Evolutionary conservation across 2,888 invertebrate genomes (phyloP).

Genomic region (Tetramorium bicarinatum): DNA sequence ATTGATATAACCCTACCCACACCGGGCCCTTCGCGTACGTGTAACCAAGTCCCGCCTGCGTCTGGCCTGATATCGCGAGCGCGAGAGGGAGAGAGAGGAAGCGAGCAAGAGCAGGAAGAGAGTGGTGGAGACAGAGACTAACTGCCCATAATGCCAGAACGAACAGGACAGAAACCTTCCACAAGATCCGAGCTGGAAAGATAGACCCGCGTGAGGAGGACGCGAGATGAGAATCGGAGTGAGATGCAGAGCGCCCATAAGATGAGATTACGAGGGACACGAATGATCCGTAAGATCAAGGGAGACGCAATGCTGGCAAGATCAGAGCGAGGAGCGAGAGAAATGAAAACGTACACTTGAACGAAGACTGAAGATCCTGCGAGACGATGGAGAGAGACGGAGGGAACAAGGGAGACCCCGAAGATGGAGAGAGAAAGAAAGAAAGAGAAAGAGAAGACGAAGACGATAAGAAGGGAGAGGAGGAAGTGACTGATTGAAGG

Average conservation of each 20-base stretch:
- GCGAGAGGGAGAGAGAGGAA: slow-evolving; percentile 41
- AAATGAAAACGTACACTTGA: slow-evolving; percentile 38
- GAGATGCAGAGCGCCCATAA: slow-evolving; percentile 47
- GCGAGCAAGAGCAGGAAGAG: slow-evolving; percentile 25
- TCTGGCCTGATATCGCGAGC: slow-evolving; percentile 56
- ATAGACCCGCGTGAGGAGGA: slow-evolving; percentile 37
- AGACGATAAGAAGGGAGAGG: slow-evolving; percentile 65
- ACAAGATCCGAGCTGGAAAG: slow-evolving; percentile 41
- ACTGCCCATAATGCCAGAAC: slow-evolving; percentile 52
- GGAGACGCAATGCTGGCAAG: slow-evolving; percentile 29
- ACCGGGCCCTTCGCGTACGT: slow-evolving; percentile 53
- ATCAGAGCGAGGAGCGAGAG: neutral
- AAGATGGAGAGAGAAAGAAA: slow-evolving; percentile 9
- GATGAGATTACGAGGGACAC: slow-evolving; percentile 55
- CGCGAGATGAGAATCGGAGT: slow-evolving; percentile 6
- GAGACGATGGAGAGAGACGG: slow-evolving; percentile 47
- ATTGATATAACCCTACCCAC: slow-evolving; percentile 75
- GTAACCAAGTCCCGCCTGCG: slow-evolving; percentile 58
- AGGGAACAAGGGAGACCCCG: neutral
- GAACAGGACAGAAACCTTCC: slow-evolving; percentile 49
- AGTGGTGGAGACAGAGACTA: slow-evolving; percentile 51
- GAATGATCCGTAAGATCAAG: slow-evolving; percentile 42
- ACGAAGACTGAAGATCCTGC: slow-evolving; percentile 63
- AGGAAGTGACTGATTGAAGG: slow-evolving; percentile 66
- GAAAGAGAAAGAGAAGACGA: slow-evolving; percentile 44